Conservation (phyloP, 2,797 vertebrate species). For the Phaenicophaeus curvirostris region DNA sequence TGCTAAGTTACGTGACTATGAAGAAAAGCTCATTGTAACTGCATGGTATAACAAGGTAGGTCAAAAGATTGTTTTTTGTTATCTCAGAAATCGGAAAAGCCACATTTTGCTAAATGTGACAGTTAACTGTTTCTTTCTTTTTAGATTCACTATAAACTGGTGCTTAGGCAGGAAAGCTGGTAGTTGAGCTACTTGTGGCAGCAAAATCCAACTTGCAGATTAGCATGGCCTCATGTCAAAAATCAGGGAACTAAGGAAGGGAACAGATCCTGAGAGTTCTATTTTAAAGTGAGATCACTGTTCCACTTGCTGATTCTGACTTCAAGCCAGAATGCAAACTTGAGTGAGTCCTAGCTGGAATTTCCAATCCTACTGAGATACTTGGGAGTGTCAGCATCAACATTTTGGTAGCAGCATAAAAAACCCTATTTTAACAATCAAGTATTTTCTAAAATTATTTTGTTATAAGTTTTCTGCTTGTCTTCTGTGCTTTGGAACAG, state of each 20-base stretch:
- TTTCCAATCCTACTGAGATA: neutral
- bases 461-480: neutral
- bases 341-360: neutral
- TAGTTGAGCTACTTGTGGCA: neutral
- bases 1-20: slow-evolving; percentile 90
- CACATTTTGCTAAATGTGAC: neutral
- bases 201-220: neutral
- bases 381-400: neutral
- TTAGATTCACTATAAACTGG: neutral
- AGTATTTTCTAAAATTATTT: neutral
- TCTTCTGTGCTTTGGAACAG: neutral
- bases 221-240: neutral
- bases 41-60: slow-evolving; percentile 98
- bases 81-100: neutral
- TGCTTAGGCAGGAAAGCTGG: neutral
- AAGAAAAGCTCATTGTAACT: slow-evolving; percentile 96
- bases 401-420: neutral
- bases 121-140: neutral
- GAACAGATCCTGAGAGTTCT: neutral
- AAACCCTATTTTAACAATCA: neutral
- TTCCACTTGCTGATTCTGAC: neutral
- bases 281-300: neutral
- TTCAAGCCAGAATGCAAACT: neutral
- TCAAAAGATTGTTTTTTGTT: neutral
- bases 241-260: neutral